phyloP scores from a whole-genome alignment of 2,888 invertebrate genomes.

The Gastracanthus pulcherrimus region DNA sequence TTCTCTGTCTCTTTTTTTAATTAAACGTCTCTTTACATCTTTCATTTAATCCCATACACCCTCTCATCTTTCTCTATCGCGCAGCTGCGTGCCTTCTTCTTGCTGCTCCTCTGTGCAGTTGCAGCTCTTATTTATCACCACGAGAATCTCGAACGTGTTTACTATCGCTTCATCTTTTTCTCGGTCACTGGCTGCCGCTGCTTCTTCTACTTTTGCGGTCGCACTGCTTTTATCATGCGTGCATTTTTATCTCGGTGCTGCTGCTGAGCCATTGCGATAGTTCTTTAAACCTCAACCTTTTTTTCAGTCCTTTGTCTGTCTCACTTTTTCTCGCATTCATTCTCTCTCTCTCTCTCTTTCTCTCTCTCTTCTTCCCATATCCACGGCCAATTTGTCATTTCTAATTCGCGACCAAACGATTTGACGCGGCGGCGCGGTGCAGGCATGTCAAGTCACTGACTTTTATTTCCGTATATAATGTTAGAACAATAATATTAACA shows the following conservation, averaged over 20 bases:
- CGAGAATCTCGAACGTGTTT: conserved; percentile 4
- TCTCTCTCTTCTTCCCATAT: background rate
- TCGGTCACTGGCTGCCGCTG: too few relatives aligned
- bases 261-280: too few relatives aligned
- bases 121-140: conserved; percentile 6
- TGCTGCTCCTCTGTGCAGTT: conserved; percentile 6
- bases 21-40: conserved; percentile 21
- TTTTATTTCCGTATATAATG: too few relatives aligned
- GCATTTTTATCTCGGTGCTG: background rate
- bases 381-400: background rate
- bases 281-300: background rate
- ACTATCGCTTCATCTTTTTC: conserved; percentile 33
- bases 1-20: conserved; percentile 20
- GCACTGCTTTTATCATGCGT: background rate
- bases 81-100: conserved; percentile 1
- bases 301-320: background rate
- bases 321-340: background rate
- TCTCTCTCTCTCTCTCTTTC: background rate
- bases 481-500: too few relatives aligned
- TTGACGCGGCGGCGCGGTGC: background rate
- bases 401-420: background rate
- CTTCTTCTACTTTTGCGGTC: too few relatives aligned
- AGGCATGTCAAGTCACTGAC: too few relatives aligned
- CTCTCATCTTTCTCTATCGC: background rate
- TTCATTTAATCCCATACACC: background rate